Evolutionary conservation across 2,888 invertebrate species (phyloP).

Genomic region (Meganola albula): DNA sequence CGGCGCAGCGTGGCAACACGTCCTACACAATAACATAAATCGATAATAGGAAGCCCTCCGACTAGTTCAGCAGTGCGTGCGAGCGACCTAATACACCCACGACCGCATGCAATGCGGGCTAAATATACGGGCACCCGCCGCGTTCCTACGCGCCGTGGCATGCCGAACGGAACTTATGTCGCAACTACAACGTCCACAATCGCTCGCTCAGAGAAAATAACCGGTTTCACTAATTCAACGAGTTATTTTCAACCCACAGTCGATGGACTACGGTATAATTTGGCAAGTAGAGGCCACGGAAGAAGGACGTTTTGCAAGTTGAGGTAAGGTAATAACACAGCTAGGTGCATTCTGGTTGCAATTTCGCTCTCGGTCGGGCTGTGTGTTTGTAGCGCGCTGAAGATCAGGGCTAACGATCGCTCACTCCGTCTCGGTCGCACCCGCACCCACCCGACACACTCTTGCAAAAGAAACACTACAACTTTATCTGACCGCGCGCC

Average conservation of each 20-base stretch:
- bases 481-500: slow-evolving; percentile 75
- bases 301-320: slow-evolving; percentile 59
- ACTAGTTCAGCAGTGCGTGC: slow-evolving; percentile 78
- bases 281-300: slow-evolving; percentile 31
- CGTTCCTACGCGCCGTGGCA: slow-evolving; percentile 45
- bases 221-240: slow-evolving; percentile 46
- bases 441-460: slow-evolving; percentile 35
- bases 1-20: slow-evolving; percentile 47
- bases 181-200: slow-evolving; percentile 67
- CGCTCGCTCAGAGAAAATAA: slow-evolving; percentile 63
- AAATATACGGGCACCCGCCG: slow-evolving; percentile 66
- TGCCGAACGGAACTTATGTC: slow-evolving; percentile 64
- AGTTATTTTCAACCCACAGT: slow-evolving; percentile 41
- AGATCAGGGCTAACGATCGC: slow-evolving; percentile 78
- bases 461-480: slow-evolving; percentile 74
- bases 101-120: slow-evolving; percentile 72
- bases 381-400: slow-evolving; percentile 78
- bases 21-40: slow-evolving; percentile 68
- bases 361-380: slow-evolving; percentile 78
- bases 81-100: slow-evolving; percentile 75
- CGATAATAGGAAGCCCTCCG: slow-evolving; percentile 76
- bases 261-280: slow-evolving; percentile 37
- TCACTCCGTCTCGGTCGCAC: slow-evolving; percentile 56
- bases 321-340: slow-evolving; percentile 69
- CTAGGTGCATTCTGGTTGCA: slow-evolving; percentile 77